Conservation (phyloP, 1,140 invertebrate species). For the Drosophila varians region DNA sequence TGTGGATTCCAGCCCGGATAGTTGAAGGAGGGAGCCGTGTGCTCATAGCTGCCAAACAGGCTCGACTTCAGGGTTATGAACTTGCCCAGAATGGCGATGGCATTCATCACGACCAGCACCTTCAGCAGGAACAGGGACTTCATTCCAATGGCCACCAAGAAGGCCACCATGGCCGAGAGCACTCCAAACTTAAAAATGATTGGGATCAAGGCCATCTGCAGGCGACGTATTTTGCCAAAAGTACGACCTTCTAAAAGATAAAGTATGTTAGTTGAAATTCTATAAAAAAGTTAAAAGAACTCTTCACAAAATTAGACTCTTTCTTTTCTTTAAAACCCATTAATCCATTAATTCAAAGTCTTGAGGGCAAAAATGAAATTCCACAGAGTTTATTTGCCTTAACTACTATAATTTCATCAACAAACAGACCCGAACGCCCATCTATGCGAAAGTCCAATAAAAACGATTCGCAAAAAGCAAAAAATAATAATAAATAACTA, state of each 20-base stretch:
- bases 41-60: constrained; percentile 58
- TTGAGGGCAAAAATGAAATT: constrained; percentile 19
- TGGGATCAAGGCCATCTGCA: constrained; percentile 84
- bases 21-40: constrained; percentile 63
- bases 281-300: neutral
- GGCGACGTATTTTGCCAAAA: constrained; percentile 82
- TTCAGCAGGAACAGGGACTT: constrained; percentile 84
- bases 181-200: constrained; percentile 85
- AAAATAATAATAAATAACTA: constrained; percentile 8
- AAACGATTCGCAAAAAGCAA: constrained; percentile 36
- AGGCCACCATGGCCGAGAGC: constrained; percentile 84
- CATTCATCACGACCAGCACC: constrained; percentile 77
- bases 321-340: too few species aligned
- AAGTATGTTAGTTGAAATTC: neutral
- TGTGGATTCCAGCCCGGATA: constrained; percentile 72
- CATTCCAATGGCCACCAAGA: constrained; percentile 83
- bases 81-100: constrained; percentile 73
- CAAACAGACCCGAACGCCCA: constrained; percentile 75
- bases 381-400: constrained; percentile 48
- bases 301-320: too few species aligned
- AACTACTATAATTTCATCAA: constrained; percentile 65
- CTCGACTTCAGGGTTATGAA: constrained; percentile 71
- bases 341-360: constrained; percentile 3
- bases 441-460: constrained; percentile 69
- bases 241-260: constrained; percentile 71